These are phyloP conservation scores for Scaptomyza montana DNA, from an alignment of 1,140 invertebrate genomes.

Conservation along the genomic window DNA sequence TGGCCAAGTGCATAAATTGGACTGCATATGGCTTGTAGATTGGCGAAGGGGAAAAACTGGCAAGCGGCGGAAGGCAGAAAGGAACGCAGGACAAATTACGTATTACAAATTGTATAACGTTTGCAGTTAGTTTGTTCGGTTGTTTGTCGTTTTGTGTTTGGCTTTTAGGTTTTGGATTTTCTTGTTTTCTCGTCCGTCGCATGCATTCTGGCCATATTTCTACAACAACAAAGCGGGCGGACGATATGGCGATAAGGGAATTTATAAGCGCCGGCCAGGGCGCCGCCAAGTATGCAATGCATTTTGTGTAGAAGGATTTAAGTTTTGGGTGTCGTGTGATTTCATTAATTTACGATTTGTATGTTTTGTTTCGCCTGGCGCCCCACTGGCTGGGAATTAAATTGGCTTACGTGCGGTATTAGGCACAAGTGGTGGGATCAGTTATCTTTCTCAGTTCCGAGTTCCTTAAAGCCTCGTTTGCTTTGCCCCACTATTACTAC, in stretches of 20 bases:
- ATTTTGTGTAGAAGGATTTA: conserved; percentile 69
- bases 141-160: conserved; percentile 23
- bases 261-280: conserved; percentile 67
- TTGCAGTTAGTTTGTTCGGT: conserved; percentile 28
- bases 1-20: conserved; percentile 73
- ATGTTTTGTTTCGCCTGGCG: conserved; percentile 39
- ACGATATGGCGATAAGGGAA: conserved; percentile 75
- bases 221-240: conserved; percentile 46
- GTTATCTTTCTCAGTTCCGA: not conserved
- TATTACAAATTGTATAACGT: conserved; percentile 70
- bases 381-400: conserved; percentile 68
- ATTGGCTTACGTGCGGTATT: conserved; percentile 69
- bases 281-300: conserved; percentile 49
- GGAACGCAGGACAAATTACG: conserved; percentile 68
- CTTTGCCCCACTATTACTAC: conserved; percentile 6
- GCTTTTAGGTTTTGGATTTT: conserved; percentile 32
- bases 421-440: conserved; percentile 33
- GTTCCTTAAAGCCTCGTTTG: conserved; percentile 7
- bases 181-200: conserved; percentile 40
- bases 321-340: conserved; percentile 56
- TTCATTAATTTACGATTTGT: conserved; percentile 78
- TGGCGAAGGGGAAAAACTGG: not conserved
- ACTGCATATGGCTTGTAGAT: conserved; percentile 45
- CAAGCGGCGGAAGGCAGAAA: conserved; percentile 10
- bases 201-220: conserved; percentile 73